Evolutionary conservation across 2,888 invertebrate species (phyloP), one percentile per base, ranked within the genome.

Genomic region (Zaprionus obscuricornis): DNA sequence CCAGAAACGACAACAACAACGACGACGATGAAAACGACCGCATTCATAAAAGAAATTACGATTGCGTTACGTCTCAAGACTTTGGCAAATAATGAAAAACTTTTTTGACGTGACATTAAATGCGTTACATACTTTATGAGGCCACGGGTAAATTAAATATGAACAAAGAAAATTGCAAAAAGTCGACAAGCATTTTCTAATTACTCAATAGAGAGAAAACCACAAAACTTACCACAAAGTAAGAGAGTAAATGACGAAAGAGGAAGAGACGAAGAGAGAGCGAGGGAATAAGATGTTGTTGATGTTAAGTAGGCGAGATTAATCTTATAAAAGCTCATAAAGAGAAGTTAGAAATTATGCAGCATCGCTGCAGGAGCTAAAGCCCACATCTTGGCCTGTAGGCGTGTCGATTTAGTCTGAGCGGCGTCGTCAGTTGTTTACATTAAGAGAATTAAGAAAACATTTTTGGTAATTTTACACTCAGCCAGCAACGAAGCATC

Each of bases 81-180:
- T 57, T 65, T 55, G 58, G 66, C 59, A 77, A 75, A 82, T 77
- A 77, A 57, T 51, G 52, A 45, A 55, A 52, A 74, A 73, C 58
- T 66, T 55, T 50, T 43, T 36, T 29, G 31, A 40, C 29, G 55
- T 66, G 55, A 24, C 51, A 46, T 39, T 13, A 39, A 66, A 58
- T 47, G 47, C 39, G 31, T 34, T 47, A 57, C 52, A 40, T 51
- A 43, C 59, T 65, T 63, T 51, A 37, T 49, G 43, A 31, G 36
- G 24, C 37, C 11, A n/a, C n/a, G n/a, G n/a, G n/a, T 17, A n/a
- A 26, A 10, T 26, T 4, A 26, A 51, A 42, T 31, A 29, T 16
- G n/a, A 60, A 36, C 34, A 29, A 26, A 45, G 16, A 11, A 37
- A 27, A 37, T 13, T 10, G 14, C 5, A 34, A 3, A 18, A 31